Evolutionary conservation across 2,797 vertebrate genomes (phyloP).

Genomic region (Sebastes glaucus): DNA sequence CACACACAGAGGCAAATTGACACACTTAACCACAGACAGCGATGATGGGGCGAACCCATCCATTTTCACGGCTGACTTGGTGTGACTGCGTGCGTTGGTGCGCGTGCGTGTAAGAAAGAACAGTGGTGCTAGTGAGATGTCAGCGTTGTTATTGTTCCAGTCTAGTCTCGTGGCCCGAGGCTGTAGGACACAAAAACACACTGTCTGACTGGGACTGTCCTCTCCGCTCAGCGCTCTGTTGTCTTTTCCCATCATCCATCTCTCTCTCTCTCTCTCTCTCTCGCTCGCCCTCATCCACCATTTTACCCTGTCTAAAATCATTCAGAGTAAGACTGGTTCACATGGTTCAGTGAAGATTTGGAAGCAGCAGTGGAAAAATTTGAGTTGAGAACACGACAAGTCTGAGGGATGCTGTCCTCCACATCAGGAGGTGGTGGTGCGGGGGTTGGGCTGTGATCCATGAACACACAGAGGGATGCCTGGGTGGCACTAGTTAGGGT

Average conservation of each 20-base stretch:
- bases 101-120: slow-evolving; percentile 31
- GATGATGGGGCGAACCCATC: slow-evolving; percentile 40
- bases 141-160: slow-evolving; percentile 77
- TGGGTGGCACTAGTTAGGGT: slow-evolving; percentile 29
- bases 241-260: slow-evolving; percentile 68
- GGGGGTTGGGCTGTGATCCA: slow-evolving; percentile 23
- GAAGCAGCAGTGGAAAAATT: slow-evolving; percentile 8
- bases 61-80: slow-evolving; percentile 68
- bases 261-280: not conserved
- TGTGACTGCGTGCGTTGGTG: not conserved
- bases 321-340: slow-evolving; percentile 15
- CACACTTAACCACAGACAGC: slow-evolving; percentile 49
- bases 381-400: slow-evolving; percentile 12
- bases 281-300: slow-evolving; percentile 33
- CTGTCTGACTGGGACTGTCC: slow-evolving; percentile 70
- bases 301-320: slow-evolving; percentile 52
- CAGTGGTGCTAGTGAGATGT: slow-evolving; percentile 73
- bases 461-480: slow-evolving; percentile 11
- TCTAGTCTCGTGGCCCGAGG: slow-evolving; percentile 76
- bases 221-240: slow-evolving; percentile 54
- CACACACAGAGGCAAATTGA: slow-evolving; percentile 27
- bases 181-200: slow-evolving; percentile 79
- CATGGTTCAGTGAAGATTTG: slow-evolving; percentile 56
- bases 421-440: slow-evolving; percentile 13
- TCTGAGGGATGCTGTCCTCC: slow-evolving; percentile 18